Conservation (phyloP, 2,888 invertebrate species). For the Cybosia mesomella region DNA sequence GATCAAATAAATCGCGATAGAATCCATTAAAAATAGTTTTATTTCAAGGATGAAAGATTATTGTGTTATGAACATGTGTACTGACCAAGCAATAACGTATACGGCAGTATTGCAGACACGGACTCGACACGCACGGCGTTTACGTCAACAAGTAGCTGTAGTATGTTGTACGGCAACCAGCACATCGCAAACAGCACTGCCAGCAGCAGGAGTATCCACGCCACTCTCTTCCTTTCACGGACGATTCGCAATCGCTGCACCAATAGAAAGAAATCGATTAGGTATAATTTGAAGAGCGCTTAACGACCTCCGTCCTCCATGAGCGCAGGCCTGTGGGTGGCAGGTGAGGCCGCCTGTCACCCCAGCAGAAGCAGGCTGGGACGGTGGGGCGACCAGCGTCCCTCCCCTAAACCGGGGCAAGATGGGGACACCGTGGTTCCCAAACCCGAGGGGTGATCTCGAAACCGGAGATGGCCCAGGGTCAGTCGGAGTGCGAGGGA, state of each 20-base stretch:
- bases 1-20: too few relatives aligned
- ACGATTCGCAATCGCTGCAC: conserved; percentile 65
- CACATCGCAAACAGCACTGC: conserved; percentile 92
- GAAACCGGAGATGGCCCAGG: too few relatives aligned
- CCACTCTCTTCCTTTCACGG: conserved; percentile 88
- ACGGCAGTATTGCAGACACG: conserved; percentile 84
- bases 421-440: too few relatives aligned
- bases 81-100: conserved; percentile 88
- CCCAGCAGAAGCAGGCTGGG: too few relatives aligned
- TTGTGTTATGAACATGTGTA: conserved; percentile 32
- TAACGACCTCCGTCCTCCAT: too few relatives aligned
- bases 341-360: too few relatives aligned
- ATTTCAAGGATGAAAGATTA: not conserved
- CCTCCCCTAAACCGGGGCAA: too few relatives aligned
- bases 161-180: conserved; percentile 92
- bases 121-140: conserved; percentile 76
- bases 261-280: conserved; percentile 31
- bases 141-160: conserved; percentile 89
- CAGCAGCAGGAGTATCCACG: conserved; percentile 90
- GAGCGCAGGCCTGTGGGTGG: too few relatives aligned
- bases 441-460: too few relatives aligned
- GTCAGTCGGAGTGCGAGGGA: too few relatives aligned
- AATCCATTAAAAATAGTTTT: too few relatives aligned
- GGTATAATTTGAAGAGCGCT: not conserved
- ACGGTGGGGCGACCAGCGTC: too few relatives aligned